Percentiles rank a stretch among this genome's conserved stretches.
Conservation (phyloP, 1,140 invertebrate genomes). For the Platyscapa corneri region DNA sequence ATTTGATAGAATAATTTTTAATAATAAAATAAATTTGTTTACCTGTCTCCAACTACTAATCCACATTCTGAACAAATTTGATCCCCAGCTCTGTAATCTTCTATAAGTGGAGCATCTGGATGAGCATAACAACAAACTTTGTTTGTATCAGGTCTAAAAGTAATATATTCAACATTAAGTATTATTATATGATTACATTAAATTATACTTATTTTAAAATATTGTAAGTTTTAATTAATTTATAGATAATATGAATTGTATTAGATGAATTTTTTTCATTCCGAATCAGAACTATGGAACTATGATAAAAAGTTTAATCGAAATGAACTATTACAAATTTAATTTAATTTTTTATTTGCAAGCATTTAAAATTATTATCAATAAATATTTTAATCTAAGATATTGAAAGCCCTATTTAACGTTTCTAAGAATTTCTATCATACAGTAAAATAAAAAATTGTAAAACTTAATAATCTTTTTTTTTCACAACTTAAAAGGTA, state of each 20-base stretch:
- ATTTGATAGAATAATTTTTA: not conserved
- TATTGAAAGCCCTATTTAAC: too few relatives aligned
- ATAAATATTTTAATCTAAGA: too few relatives aligned
- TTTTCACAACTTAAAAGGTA: not conserved
- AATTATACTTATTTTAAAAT: not conserved
- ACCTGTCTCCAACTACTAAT: slow-evolving; percentile 98
- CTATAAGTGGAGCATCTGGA: slow-evolving; percentile 95
- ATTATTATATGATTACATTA: not conserved
- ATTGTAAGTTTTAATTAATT: not conserved
- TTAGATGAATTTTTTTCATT: too few relatives aligned
- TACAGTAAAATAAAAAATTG: too few relatives aligned
- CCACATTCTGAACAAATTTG: slow-evolving; percentile 99
- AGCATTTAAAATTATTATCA: too few relatives aligned
- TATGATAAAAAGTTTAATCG: not conserved
- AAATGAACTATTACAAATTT: not conserved
- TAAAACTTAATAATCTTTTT: too few relatives aligned
- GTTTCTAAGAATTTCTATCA: too few relatives aligned
- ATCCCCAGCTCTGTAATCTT: slow-evolving; percentile 99
- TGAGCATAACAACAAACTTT: slow-evolving; percentile 93
- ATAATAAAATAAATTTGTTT: slow-evolving; percentile 55
- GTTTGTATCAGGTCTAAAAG: slow-evolving; percentile 81
- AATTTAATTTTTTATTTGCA: not conserved
- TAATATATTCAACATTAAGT: not conserved
- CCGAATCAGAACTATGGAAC: too few relatives aligned
- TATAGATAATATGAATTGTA: not conserved